Base-by-base conservation (phyloP, 2,888 invertebrate genomes). In the Ormyrus pomaceus region DNA sequence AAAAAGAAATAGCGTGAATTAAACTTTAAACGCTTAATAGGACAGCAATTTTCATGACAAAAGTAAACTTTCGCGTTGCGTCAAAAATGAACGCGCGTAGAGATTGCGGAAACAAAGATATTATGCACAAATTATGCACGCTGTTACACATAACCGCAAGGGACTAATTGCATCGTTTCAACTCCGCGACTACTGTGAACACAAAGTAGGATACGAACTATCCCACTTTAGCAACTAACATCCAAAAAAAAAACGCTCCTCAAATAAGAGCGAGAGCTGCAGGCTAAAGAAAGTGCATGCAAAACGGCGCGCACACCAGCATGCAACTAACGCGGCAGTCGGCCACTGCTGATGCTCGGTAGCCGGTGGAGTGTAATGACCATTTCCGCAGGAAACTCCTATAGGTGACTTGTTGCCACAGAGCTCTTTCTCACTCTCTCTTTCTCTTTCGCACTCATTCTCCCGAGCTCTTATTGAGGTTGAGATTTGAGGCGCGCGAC, bases 301-400 rank as follows among this genome's bases (percentile, higher is more conserved):
- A 34, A 34, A 34, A 34, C 3, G 34, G 3, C 0, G 34, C 34
- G 34, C 34, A 34, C 34, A 34, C 34, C 34, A 34, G 34, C 34
- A 34, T 34, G 34, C 34, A 4, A 34, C 34, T 34, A 34, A 34
- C 34, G 34, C 34, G 34, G 34, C 34, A 34, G 34, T 34, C 34
- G 34, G 34, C 34, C 34, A 34, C 34, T 34, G 34, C 34, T 34
- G n/a, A n/a, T n/a, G 58, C 45, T 56, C 69, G n/a, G 50, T 75
- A 59, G 45, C 62, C 68, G 72, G 19, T 73, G 56, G 46, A 69
- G 61, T 69, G 58, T 79, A 79, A 79, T 79, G 13, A 51, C 58
- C 59, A 71, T 65, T 79, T 79, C 79, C 79, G 79, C 74, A 75
- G 75, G 79, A 79, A 79, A 71, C 68, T 79, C 48, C 50, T 53